Percentiles rank a stretch among this genome's conserved stretches.
These are phyloP conservation scores for Macrosiphum euphorbiae DNA, from an alignment of 2,888 invertebrate genomes.

Conservation along the genomic window DNA sequence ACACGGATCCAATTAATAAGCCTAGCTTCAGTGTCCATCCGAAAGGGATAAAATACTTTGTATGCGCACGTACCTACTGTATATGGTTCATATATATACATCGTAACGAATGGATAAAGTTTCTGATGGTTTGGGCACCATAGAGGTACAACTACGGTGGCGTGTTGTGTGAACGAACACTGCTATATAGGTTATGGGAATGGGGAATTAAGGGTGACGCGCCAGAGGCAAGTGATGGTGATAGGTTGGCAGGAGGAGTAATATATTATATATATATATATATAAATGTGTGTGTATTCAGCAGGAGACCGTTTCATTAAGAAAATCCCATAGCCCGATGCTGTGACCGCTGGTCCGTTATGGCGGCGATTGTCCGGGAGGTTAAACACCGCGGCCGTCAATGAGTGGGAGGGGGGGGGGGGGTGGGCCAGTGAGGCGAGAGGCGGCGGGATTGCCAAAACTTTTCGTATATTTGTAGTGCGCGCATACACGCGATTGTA, in stretches of 20 bases:
- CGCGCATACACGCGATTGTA: background rate
- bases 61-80: background rate
- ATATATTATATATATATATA: background rate
- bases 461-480: constrained; percentile 29
- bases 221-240: background rate
- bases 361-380: constrained; percentile 44
- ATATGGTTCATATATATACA: background rate
- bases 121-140: constrained; percentile 24
- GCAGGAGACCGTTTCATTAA: constrained; percentile 34
- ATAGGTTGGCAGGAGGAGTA: background rate
- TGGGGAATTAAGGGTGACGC: background rate
- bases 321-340: constrained; percentile 9
- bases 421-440: background rate
- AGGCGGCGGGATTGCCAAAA: constrained; percentile 1
- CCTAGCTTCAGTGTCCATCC: background rate
- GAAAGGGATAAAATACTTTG: background rate
- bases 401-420: background rate
- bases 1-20: background rate
- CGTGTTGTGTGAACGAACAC: background rate
- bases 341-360: constrained; percentile 37
- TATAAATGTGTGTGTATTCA: background rate
- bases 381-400: background rate
- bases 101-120: constrained; percentile 29
- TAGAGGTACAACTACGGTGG: background rate
- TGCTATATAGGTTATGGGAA: background rate